Evolutionary conservation across 1,140 invertebrate genomes (phyloP), one percentile per base, ranked within the genome.

Genomic region (Diachasma alloeum): DNA sequence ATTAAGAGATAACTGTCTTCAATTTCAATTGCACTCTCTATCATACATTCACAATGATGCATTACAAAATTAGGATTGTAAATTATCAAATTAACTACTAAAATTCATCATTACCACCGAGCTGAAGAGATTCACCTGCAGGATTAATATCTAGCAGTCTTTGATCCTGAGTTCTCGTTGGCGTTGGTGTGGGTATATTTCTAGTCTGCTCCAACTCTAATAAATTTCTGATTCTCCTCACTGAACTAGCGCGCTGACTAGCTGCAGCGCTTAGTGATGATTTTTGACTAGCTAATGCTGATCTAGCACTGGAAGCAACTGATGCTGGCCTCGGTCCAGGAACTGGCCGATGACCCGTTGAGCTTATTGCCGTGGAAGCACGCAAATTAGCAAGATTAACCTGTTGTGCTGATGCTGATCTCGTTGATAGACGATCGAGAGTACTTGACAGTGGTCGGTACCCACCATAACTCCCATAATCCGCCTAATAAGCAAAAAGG

Each of bases 141-240:
- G 95, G 95, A 91, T 97, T 96, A 82, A 97, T 96, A 87, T 96
- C 95, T 81, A 97, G 91, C 85, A 96, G 93, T 84, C 95, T 91
- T 88, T 88, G 87, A 88, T 89, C 85, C 82, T 93, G 91, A 80
- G 90, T 91, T 82, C 93, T 91, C 39, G 95, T 94, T 82, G 95
- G 92, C 26, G 95, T 93, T 4, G 94, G 94, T 71, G 94, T 94
- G 19, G 92, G 95, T 83, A 93, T 96, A 53, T 85, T 88, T 80
- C 87, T 85, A 8, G 84, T 82, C 15, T 86, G 83, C 59, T 90
- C 89, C 56, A 96, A 88, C 76, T 97, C 95, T 31, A 96, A 87
- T 10, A 96, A 89, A 83, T 96, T 95, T 72, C 95, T 89, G 87
- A 96, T 95, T 73, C 95, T 91, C 42, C 94, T 91, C 72, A 95